These are phyloP conservation scores for Ammodytes dubius DNA, from an alignment of 2,113 vertebrate species.

Conservation along the genomic window DNA sequence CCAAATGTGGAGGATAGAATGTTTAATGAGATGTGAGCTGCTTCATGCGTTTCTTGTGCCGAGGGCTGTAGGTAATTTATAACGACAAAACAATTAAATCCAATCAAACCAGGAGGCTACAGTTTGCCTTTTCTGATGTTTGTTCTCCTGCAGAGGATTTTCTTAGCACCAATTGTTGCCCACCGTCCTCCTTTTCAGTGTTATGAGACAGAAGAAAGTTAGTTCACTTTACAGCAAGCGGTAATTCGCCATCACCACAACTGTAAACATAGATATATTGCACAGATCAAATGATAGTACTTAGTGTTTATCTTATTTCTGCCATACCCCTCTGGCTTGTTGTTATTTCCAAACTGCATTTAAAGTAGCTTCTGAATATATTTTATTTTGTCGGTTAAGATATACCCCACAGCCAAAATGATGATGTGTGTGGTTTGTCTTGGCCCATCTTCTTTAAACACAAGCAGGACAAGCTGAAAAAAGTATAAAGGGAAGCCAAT, in stretches of 20 bases:
- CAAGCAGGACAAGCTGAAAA: slow-evolving; percentile 15
- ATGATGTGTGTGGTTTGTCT: slow-evolving; percentile 20
- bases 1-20: slow-evolving; percentile 35
- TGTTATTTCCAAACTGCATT: background rate
- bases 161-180: background rate
- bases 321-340: background rate
- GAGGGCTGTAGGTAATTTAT: slow-evolving; percentile 31
- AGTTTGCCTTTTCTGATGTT: slow-evolving; percentile 13
- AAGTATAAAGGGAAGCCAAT: slow-evolving; percentile 54
- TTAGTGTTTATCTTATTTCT: background rate
- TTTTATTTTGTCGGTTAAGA: background rate
- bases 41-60: slow-evolving; percentile 39
- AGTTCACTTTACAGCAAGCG: no score
- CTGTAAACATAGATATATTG: no score
- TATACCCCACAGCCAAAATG: background rate
- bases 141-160: background rate
- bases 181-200: background rate
- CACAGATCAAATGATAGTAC: no score
- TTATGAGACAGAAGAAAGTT: background rate
- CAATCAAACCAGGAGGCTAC: slow-evolving; percentile 34
- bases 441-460: slow-evolving; percentile 14
- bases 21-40: slow-evolving; percentile 38
- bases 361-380: slow-evolving; percentile 8
- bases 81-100: slow-evolving; percentile 33
- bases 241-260: no score